A percentile compares a stretch with the other conserved stretches of the same genome.
Conservation (phyloP, 2,113 vertebrate species). For the Hydrochoerus hydrochaeris region DNA sequence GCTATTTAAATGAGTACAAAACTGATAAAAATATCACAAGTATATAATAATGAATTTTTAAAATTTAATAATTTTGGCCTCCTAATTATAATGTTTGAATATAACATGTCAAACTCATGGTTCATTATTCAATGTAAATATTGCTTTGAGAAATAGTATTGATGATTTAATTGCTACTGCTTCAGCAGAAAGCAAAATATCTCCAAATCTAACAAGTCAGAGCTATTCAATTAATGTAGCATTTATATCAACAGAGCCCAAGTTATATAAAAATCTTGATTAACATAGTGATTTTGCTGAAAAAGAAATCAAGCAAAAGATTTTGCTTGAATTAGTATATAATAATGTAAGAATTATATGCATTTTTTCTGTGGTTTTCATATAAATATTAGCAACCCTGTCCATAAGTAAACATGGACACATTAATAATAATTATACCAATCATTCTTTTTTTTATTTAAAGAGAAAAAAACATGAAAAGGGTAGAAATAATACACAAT, state of each 20-base stretch:
- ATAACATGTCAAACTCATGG: not conserved
- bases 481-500: no score
- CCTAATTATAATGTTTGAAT: not conserved
- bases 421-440: not conserved
- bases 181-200: not conserved
- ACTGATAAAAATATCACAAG: not conserved
- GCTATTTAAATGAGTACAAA: not conserved
- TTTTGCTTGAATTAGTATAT: not conserved
- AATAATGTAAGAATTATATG: not conserved
- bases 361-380: not conserved
- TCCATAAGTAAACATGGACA: not conserved
- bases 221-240: conserved; percentile 8
- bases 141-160: conserved; percentile 51
- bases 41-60: not conserved
- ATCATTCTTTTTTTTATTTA: no score
- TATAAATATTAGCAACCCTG: not conserved
- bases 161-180: not conserved
- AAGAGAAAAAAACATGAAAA: no score
- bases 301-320: not conserved
- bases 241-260: conserved; percentile 24
- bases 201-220: not conserved
- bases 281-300: conserved; percentile 12
- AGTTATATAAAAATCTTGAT: conserved; percentile 18
- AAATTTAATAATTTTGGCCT: not conserved
- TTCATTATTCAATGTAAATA: conserved; percentile 57